A percentile compares a stretch with the other conserved stretches of the same genome.
phyloP scores from a whole-genome alignment of 2,888 invertebrate species.

The Nomada ferruginata region DNA sequence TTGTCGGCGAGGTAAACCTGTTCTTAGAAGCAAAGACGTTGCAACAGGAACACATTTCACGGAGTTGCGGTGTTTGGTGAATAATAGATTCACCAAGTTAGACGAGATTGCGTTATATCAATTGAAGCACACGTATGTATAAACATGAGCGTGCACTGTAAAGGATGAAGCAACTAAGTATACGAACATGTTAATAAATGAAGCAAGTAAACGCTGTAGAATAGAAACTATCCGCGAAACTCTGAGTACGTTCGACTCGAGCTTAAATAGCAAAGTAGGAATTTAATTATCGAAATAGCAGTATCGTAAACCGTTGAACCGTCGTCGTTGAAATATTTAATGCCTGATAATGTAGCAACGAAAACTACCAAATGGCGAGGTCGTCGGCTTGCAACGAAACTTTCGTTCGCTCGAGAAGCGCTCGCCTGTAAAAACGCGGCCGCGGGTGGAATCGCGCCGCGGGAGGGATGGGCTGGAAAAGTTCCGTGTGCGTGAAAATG shows the following conservation, averaged over 20 bases:
- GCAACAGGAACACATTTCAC: too few relatives aligned
- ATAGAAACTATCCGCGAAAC: not conserved
- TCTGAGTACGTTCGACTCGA: not conserved
- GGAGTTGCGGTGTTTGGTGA: too few relatives aligned
- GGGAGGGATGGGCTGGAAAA: slow-evolving; percentile 24
- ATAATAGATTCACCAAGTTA: not conserved
- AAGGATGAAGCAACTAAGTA: too few relatives aligned
- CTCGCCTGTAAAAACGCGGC: slow-evolving; percentile 29
- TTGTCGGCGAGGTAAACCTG: slow-evolving; percentile 5
- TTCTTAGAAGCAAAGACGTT: too few relatives aligned
- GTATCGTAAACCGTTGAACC: slow-evolving; percentile 21
- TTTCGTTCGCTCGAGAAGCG: slow-evolving; percentile 24
- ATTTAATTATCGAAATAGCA: slow-evolving; percentile 18
- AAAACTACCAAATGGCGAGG: slow-evolving; percentile 18
- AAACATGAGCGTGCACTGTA: too few relatives aligned
- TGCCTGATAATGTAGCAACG: slow-evolving; percentile 36
- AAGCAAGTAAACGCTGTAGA: not conserved
- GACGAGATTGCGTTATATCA: not conserved
- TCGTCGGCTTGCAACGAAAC: slow-evolving; percentile 19
- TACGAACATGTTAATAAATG: too few relatives aligned
- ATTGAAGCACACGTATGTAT: too few relatives aligned
- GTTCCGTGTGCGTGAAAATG: slow-evolving; percentile 40
- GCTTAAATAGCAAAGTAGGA: not conserved
- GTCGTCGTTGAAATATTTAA: slow-evolving; percentile 40
- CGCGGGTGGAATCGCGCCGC: not conserved